These are phyloP conservation scores for Leuciscus waleckii DNA, from an alignment of 2,797 vertebrate genomes.

Conservation along the genomic window DNA sequence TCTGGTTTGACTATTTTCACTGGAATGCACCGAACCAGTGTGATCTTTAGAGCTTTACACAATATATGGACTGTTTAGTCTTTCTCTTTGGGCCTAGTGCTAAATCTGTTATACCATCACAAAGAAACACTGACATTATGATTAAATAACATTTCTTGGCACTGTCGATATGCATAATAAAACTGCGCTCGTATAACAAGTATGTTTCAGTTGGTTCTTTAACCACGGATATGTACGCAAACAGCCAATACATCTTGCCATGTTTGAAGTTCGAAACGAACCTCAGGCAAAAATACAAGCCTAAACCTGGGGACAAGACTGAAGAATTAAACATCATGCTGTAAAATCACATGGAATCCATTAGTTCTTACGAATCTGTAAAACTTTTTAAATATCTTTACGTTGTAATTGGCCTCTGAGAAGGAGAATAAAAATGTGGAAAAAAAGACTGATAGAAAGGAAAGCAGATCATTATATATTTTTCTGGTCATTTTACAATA, in stretches of 20 bases:
- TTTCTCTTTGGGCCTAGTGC: slow-evolving; percentile 1
- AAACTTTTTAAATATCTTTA: not conserved
- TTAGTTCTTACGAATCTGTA: not conserved
- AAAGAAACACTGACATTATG: slow-evolving; percentile 24
- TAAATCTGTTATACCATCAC: slow-evolving; percentile 37
- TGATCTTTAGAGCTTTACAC: slow-evolving; percentile 16
- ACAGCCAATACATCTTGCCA: slow-evolving; percentile 13
- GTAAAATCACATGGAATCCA: not conserved
- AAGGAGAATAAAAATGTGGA: not conserved
- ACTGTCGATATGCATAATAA: slow-evolving; percentile 16
- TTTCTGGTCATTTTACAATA: not conserved
- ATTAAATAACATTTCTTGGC: slow-evolving; percentile 27
- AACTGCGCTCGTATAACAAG: not conserved
- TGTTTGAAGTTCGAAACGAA: not conserved
- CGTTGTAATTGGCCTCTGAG: not conserved
- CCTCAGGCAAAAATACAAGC: slow-evolving; percentile 10
- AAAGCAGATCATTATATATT: not conserved
- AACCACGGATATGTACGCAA: not conserved
- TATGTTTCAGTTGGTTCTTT: slow-evolving; percentile 18
- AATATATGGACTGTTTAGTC: slow-evolving; percentile 29
- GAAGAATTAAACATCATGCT: not conserved
- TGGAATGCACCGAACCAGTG: not conserved
- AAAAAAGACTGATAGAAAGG: not conserved
- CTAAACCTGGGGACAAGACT: slow-evolving; percentile 3
- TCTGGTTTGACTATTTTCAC: slow-evolving; percentile 35